phyloP scores from a whole-genome alignment of 2,888 invertebrate genomes.

The Flexamia atlantica region DNA sequence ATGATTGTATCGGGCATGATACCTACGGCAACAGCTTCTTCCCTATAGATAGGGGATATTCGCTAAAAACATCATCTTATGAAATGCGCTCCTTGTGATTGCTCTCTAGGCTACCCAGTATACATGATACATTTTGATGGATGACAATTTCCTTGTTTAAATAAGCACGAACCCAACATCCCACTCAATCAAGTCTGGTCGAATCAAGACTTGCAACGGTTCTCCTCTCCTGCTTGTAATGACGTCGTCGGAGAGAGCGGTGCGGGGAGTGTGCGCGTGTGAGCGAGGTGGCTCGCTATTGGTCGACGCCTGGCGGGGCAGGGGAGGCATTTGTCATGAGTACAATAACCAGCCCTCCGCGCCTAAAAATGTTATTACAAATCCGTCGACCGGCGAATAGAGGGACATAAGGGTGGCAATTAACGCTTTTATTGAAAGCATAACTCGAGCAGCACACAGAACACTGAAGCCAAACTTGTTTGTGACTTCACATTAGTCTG shows the following conservation, averaged over 20 bases:
- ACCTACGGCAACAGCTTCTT: no score
- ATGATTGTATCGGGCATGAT: no score
- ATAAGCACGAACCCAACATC: no score
- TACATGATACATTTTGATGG: no score
- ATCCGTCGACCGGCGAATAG: background rate
- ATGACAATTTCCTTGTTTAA: no score
- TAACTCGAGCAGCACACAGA: slow-evolving; percentile 21
- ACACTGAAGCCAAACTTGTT: background rate
- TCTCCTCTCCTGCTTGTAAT: no score
- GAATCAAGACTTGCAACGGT: no score
- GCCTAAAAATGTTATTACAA: slow-evolving; percentile 38
- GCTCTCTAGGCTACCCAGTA: no score
- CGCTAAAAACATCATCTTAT: no score
- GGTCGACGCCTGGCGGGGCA: background rate
- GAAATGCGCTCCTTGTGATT: no score
- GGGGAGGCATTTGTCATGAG: slow-evolving; percentile 46
- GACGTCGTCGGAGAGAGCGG: background rate
- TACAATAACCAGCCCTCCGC: slow-evolving; percentile 32
- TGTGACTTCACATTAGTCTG: slow-evolving; percentile 11
- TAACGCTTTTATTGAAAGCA: slow-evolving; percentile 41
- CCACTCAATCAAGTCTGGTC: background rate
- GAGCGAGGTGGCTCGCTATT: slow-evolving; percentile 1
- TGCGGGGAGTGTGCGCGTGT: background rate
- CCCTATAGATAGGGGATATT: no score
- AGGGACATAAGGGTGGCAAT: slow-evolving; percentile 23